Evolutionary conservation across 2,888 invertebrate species (phyloP).

Genomic region (Pammene fasciana): DNA sequence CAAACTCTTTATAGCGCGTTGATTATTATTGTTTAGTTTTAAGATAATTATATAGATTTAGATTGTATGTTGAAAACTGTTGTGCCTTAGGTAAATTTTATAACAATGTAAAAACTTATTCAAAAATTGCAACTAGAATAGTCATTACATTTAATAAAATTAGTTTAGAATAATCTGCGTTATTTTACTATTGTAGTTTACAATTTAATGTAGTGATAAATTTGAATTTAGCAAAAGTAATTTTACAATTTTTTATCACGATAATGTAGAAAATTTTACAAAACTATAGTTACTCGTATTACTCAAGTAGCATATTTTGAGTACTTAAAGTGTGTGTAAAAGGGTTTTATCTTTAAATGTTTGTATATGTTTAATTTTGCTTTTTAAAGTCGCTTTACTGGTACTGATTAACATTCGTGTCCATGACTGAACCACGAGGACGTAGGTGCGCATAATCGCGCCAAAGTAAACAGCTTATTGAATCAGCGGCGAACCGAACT

Average conservation of each 20-base stretch:
- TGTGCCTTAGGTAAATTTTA: conserved; percentile 68
- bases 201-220: conserved; percentile 69
- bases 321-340: conserved; percentile 56
- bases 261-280: conserved; percentile 59
- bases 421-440: conserved; percentile 75
- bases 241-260: conserved; percentile 44
- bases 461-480: conserved; percentile 49
- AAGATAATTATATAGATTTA: conserved; percentile 62
- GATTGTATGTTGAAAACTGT: conserved; percentile 58
- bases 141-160: conserved; percentile 51
- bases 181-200: conserved; percentile 62
- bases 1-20: conserved; percentile 73
- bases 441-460: conserved; percentile 44
- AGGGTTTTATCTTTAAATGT: conserved; percentile 37
- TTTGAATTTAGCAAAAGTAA: conserved; percentile 61
- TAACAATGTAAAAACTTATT: conserved; percentile 33
- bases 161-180: conserved; percentile 65
- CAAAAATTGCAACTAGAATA: conserved; percentile 57
- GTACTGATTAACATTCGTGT: conserved; percentile 61
- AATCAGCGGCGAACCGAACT: conserved; percentile 51
- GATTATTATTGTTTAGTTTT: conserved; percentile 69
- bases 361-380: conserved; percentile 62
- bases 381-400: conserved; percentile 77
- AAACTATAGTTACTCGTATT: conserved; percentile 56
- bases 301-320: conserved; percentile 57